Conservation (phyloP, 2,888 invertebrate genomes). For the Morpho helenor region DNA sequence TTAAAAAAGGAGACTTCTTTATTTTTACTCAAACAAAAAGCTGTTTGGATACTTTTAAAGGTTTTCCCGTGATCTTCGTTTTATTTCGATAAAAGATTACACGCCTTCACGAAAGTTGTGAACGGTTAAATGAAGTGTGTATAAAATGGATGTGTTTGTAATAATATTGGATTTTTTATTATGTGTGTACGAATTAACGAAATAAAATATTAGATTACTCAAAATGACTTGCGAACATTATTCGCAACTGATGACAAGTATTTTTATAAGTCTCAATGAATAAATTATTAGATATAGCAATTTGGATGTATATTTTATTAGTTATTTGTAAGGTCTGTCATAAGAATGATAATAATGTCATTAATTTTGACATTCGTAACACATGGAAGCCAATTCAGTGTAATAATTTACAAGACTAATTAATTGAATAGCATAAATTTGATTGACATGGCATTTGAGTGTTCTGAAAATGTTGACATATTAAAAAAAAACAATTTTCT, state of each 20-base stretch:
- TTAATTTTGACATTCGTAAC: too few relatives aligned
- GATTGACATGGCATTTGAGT: slow-evolving; percentile 12
- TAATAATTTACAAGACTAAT: neutral
- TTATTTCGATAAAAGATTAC: slow-evolving; percentile 56
- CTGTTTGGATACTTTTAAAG: slow-evolving; percentile 44
- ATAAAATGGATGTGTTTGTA: too few relatives aligned
- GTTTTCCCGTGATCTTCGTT: slow-evolving; percentile 42
- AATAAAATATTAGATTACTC: too few relatives aligned
- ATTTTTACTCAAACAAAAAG: slow-evolving; percentile 57
- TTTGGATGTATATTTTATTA: too few relatives aligned
- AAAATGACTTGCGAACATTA: too few relatives aligned
- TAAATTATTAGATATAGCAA: too few relatives aligned
- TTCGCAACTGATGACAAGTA: too few relatives aligned
- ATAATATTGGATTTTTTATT: too few relatives aligned
- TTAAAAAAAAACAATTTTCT: slow-evolving; percentile 28
- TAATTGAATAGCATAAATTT: neutral
- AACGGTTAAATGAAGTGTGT: slow-evolving; percentile 12
- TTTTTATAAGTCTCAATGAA: too few relatives aligned
- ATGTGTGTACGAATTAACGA: too few relatives aligned
- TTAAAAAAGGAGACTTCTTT: slow-evolving; percentile 50
- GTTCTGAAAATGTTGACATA: slow-evolving; percentile 13
- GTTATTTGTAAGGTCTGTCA: too few relatives aligned
- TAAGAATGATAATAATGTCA: too few relatives aligned
- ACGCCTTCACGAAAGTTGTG: slow-evolving; percentile 40
- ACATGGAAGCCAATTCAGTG: neutral